Base-by-base conservation (phyloP, 2,888 invertebrate genomes). In the Eupelmus urozonus region DNA sequence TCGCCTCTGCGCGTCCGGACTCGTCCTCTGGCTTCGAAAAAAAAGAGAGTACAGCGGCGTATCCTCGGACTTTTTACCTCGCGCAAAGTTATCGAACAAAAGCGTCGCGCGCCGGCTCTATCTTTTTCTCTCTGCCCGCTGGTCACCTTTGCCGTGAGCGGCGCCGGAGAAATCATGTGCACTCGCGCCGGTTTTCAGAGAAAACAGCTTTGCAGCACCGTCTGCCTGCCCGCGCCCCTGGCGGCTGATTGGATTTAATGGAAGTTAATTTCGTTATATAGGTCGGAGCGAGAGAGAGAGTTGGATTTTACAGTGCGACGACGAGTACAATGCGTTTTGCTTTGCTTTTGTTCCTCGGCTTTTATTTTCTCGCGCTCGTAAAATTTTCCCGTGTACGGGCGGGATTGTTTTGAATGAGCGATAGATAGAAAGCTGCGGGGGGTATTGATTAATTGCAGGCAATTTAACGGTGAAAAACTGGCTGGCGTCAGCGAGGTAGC, bases 231-330 rank as follows among this genome's bases (percentile, higher is more conserved):
- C 27, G 27, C 29, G 66, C 16, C 25, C 45, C 13, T 16, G 20
- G 27, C 18, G 34, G 27, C 55, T 57, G 63, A 78, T 74, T 69
- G 74, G 69, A 78, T 70, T 73, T 74, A 73, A 69, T 55, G 40
- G 60, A 49, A 69, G 69, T 78, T 78, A 63, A 74, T 78, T 74
- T 74, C 63, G 63, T 74, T 62, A 55, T 11, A 3, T 16, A 20
- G 23, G 42, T 5, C 34, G 45, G 3, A 9, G 20, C 0, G 13
- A 55, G 1, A 9, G 20, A 16, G 59, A 23, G 23, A 42, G 25
- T 20, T 60, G 42, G 40, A 65, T 76, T 73, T 76, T 65, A 59
- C 51, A 60, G 34, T n/a, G n/a, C n/a, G n/a, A n/a, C 49, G 4
- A 20, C 40, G 20, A 40, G 29, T 42, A 55, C 49, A 69, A 62